phyloP scores from a whole-genome alignment of 2,888 invertebrate genomes.

The Bimastos eiseni region DNA sequence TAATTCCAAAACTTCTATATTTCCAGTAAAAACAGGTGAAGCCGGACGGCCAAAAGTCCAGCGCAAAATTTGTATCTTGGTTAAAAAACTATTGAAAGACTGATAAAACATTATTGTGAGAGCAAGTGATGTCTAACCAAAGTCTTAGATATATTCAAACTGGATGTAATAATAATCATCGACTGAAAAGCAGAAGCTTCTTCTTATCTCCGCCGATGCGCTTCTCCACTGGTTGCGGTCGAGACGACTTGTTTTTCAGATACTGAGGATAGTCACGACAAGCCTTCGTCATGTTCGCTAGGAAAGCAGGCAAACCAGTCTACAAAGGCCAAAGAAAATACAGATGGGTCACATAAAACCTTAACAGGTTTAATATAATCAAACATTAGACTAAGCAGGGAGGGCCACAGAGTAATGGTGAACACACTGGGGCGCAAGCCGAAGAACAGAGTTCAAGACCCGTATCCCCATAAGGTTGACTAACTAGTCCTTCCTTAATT shows the following conservation, averaged over 20 bases:
- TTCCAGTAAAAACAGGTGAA: no score
- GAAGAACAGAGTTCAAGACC: no score
- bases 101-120: slow-evolving; percentile 6
- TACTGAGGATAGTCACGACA: slow-evolving; percentile 50
- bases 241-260: slow-evolving; percentile 23
- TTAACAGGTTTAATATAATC: no score
- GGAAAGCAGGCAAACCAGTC: slow-evolving; percentile 59
- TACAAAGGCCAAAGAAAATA: slow-evolving; percentile 42
- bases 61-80: no score
- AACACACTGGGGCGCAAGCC: no score
- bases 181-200: not conserved
- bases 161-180: not conserved
- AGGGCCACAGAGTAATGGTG: no score
- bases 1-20: no score
- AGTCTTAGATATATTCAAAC: not conserved
- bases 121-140: not conserved
- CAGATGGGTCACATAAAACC: no score
- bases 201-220: not conserved
- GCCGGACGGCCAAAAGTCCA: no score
- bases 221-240: not conserved
- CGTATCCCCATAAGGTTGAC: no score
- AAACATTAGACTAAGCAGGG: no score
- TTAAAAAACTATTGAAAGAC: slow-evolving; percentile 18
- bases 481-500: no score
- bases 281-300: slow-evolving; percentile 56